A percentile compares a stretch with the other conserved stretches of the same genome.
These are phyloP conservation scores for Propithecus perrieri DNA, from an alignment of 2,797 vertebrate species.

Conservation along the genomic window DNA sequence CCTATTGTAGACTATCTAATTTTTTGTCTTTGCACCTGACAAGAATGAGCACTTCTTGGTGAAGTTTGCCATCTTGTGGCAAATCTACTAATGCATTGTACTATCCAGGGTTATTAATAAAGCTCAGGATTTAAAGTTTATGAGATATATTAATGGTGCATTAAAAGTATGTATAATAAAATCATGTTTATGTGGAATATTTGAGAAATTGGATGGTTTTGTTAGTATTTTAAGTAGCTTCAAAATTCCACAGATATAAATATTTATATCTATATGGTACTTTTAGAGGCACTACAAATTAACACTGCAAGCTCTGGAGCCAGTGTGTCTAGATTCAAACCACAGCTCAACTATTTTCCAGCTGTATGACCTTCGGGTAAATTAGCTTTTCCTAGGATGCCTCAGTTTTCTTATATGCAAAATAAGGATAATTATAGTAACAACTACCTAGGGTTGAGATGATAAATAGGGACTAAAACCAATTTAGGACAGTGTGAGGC, in stretches of 20 bases:
- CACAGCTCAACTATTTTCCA: not conserved
- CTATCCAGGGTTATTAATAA: not conserved
- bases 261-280: not conserved
- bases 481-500: not conserved
- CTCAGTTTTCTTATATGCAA: not conserved
- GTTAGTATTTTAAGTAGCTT: not conserved
- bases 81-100: not conserved
- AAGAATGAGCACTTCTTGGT: conserved; percentile 56
- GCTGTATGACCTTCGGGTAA: not conserved
- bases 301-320: not conserved
- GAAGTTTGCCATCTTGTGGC: conserved; percentile 87
- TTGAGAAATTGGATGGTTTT: not conserved
- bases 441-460: not conserved
- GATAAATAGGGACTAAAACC: not conserved
- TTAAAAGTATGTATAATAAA: not conserved
- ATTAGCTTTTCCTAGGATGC: not conserved
- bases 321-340: not conserved
- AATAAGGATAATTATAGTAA: not conserved
- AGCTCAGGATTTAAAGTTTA: not conserved
- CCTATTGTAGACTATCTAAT: not conserved
- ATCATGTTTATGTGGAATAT: conserved; percentile 3
- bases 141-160: not conserved
- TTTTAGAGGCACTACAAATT: not conserved
- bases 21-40: not conserved
- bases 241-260: not conserved